phyloP scores from a whole-genome alignment of 1,140 invertebrate species.

The Drosophila elegans region DNA sequence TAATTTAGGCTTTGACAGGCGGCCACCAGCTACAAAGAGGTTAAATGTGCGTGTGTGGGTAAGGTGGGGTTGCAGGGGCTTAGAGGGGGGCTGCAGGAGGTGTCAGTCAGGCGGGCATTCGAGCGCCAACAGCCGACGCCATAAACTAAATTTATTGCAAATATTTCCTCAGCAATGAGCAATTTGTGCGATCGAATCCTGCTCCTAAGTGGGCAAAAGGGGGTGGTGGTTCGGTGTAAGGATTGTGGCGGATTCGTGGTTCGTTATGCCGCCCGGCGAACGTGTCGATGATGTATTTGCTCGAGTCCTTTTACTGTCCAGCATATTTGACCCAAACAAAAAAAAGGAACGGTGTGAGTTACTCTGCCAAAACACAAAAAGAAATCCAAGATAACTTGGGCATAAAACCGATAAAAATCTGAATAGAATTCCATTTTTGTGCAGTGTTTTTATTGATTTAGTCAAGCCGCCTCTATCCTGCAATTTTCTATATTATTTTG shows the following conservation, averaged over 20 bases:
- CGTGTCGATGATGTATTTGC: conserved; percentile 80
- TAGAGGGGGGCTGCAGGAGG: conserved; percentile 3
- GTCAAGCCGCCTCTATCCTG: conserved; percentile 16
- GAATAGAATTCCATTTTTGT: conserved; percentile 2
- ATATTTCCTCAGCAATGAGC: conserved; percentile 84
- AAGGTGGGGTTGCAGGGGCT: neutral
- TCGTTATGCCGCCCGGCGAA: conserved; percentile 59
- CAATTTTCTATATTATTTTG: conserved; percentile 62
- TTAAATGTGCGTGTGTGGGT: conserved; percentile 38
- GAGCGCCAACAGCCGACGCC: conserved; percentile 69
- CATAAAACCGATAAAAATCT: conserved; percentile 15
- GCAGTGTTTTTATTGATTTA: conserved; percentile 74
- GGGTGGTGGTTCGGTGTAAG: neutral
- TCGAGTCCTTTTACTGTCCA: conserved; percentile 15
- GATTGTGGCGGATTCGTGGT: conserved; percentile 20
- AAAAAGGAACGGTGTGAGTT: neutral
- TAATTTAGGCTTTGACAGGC: conserved; percentile 83
- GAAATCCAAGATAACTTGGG: neutral
- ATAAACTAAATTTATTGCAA: conserved; percentile 84
- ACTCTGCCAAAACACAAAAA: conserved; percentile 3
- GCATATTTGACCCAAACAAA: conserved; percentile 54
- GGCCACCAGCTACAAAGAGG: conserved; percentile 50
- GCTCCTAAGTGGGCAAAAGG: conserved; percentile 23
- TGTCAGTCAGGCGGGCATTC: conserved; percentile 69
- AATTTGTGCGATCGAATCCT: conserved; percentile 83